These are phyloP conservation scores for Periophthalmus modestus DNA, from an alignment of 2,113 vertebrate species.

Conservation along the genomic window DNA sequence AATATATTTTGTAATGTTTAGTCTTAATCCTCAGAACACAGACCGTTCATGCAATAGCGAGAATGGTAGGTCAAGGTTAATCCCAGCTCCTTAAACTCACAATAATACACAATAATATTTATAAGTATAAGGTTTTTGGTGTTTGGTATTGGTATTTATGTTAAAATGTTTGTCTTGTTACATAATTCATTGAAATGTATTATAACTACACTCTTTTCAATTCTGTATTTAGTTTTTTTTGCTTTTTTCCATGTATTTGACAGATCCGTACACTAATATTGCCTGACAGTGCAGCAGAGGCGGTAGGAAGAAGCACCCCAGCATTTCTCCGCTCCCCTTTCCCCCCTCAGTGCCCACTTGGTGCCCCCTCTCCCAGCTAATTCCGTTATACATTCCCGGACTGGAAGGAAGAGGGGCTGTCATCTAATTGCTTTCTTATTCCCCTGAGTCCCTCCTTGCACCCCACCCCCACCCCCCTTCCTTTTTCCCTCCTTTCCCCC, in stretches of 20 bases:
- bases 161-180: not conserved
- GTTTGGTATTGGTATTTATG: too few species aligned
- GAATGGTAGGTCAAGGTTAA: not conserved
- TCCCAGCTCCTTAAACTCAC: not conserved
- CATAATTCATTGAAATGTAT: not conserved
- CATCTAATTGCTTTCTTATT: conserved; percentile 85
- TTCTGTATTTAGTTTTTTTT: not conserved
- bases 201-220: not conserved
- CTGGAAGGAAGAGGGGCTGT: conserved; percentile 80
- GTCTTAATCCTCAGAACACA: not conserved
- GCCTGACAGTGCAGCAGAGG: conserved; percentile 26
- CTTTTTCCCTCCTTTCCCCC: not conserved
- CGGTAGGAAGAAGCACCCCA: conserved; percentile 45
- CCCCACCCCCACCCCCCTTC: conserved; percentile 31
- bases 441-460: conserved; percentile 68
- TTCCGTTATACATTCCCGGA: conserved; percentile 82
- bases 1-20: not conserved
- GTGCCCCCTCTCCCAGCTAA: conserved; percentile 63
- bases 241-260: not conserved
- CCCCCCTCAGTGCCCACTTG: conserved; percentile 12
- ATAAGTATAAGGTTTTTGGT: too few species aligned
- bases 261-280: not conserved
- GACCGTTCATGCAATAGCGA: not conserved
- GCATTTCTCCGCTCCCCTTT: conserved; percentile 7
- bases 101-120: too few species aligned